Evolutionary conservation across 1,140 invertebrate species (phyloP).

Genomic region (Temnothorax nylanderi): DNA sequence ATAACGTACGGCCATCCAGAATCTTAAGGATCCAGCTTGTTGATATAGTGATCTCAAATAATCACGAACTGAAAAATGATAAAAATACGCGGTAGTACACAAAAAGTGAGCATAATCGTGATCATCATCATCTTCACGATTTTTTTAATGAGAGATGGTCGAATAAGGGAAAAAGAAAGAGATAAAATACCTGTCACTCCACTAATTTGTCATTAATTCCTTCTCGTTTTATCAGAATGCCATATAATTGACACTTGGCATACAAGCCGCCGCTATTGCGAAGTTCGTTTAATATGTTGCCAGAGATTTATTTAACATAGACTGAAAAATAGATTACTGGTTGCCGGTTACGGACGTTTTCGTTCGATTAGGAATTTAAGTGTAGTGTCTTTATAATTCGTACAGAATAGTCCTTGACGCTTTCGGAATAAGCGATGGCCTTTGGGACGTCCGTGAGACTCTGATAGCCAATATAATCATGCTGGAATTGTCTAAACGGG

Average conservation of each 20-base stretch:
- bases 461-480: constrained; percentile 97
- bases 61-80: constrained; percentile 87
- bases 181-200: constrained; percentile 84
- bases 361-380: neutral
- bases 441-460: constrained; percentile 98
- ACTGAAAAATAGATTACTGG: constrained; percentile 72
- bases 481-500: constrained; percentile 95
- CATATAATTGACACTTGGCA: constrained; percentile 93
- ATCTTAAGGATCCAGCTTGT: constrained; percentile 93
- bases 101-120: neutral
- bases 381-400: constrained; percentile 68
- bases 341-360: neutral
- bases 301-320: constrained; percentile 87
- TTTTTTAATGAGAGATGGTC: neutral
- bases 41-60: constrained; percentile 93
- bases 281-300: constrained; percentile 91
- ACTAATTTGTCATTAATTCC: constrained; percentile 92
- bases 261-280: constrained; percentile 90
- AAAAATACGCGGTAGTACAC: neutral
- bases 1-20: constrained; percentile 98
- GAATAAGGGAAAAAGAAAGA: neutral
- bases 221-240: constrained; percentile 93
- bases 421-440: constrained; percentile 90
- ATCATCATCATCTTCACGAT: too few relatives aligned
- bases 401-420: constrained; percentile 88